phyloP scores from a whole-genome alignment of 1,140 invertebrate genomes.

The Bicyclus anynana region DNA sequence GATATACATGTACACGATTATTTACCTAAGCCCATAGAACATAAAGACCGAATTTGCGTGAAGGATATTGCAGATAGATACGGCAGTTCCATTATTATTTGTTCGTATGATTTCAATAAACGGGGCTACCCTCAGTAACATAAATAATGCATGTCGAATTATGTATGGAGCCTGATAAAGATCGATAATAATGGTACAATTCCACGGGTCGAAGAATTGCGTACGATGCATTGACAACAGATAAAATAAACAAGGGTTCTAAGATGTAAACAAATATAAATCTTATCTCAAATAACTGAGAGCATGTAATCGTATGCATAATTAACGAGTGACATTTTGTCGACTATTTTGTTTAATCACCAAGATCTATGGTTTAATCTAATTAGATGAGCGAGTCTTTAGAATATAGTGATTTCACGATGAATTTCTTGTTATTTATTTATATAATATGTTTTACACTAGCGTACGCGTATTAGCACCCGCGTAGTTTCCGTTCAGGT shows the following conservation, averaged over 20 bases:
- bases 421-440: too few species aligned
- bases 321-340: neutral
- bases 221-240: neutral
- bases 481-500: too few species aligned
- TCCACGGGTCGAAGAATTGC: slow-evolving; percentile 20
- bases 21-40: neutral
- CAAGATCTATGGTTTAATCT: too few species aligned
- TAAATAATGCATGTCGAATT: slow-evolving; percentile 70
- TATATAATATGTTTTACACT: too few species aligned
- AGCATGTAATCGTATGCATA: neutral
- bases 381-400: too few species aligned
- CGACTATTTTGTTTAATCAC: too few species aligned
- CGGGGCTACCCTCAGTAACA: slow-evolving; percentile 43
- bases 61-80: slow-evolving; percentile 3
- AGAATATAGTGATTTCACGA: too few species aligned
- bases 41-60: slow-evolving; percentile 15
- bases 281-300: neutral
- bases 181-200: slow-evolving; percentile 55
- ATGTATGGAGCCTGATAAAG: slow-evolving; percentile 48
- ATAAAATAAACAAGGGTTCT: neutral
- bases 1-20: slow-evolving; percentile 4
- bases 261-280: slow-evolving; percentile 7
- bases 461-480: too few species aligned
- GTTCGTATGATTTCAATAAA: slow-evolving; percentile 62
- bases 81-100: slow-evolving; percentile 34